These are phyloP conservation scores for Pseudorectes ferrugineus DNA, from an alignment of 2,113 vertebrate species.

Conservation along the genomic window DNA sequence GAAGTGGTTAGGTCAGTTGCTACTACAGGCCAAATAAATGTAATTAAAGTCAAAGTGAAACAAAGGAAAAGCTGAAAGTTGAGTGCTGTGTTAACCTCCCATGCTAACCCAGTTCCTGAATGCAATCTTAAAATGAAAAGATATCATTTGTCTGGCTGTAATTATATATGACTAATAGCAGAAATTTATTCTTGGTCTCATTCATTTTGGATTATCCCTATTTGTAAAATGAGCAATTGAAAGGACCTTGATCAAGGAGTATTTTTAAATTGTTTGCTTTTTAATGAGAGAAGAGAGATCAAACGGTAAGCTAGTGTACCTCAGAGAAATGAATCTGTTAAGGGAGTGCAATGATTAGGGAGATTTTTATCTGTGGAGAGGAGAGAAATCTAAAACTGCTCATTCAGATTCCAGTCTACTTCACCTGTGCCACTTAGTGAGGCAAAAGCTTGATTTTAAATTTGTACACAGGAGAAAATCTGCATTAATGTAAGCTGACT, in stretches of 20 bases:
- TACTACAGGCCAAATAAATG: neutral
- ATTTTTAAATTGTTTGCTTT: slow-evolving; percentile 33
- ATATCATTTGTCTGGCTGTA: neutral
- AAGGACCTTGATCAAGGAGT: slow-evolving; percentile 19
- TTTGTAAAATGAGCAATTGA: neutral
- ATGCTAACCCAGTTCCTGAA: neutral
- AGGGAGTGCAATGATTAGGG: neutral
- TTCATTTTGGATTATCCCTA: neutral
- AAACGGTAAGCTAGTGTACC: neutral
- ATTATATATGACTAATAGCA: neutral
- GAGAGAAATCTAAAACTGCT: neutral
- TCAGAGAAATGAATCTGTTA: slow-evolving; percentile 27
- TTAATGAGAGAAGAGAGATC: slow-evolving; percentile 25
- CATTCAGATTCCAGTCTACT: neutral
- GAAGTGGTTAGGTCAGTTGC: neutral
- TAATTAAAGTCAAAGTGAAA: neutral
- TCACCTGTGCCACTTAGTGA: neutral
- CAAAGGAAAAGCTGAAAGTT: neutral
- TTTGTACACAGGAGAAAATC: neutral
- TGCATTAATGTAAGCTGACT: neutral
- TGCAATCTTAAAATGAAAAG: neutral
- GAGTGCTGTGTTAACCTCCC: neutral
- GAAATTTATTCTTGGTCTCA: neutral
- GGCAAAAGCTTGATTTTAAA: neutral
- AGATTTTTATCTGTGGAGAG: slow-evolving; percentile 13